phyloP scores from a whole-genome alignment of 2,797 vertebrate species.

The Poecile montanus region DNA sequence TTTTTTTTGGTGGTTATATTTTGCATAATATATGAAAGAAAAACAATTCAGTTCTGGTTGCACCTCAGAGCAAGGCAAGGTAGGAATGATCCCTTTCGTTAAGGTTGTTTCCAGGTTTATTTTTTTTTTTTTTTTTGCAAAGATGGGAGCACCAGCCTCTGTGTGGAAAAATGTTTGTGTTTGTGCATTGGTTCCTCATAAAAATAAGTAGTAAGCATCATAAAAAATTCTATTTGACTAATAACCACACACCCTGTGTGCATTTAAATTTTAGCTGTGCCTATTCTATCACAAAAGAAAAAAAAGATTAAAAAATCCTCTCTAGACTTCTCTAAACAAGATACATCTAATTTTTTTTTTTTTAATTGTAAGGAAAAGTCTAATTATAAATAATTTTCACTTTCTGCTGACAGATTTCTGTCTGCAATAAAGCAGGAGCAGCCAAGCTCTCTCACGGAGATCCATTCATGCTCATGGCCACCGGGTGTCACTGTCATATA shows the following conservation, averaged over 20 bases:
- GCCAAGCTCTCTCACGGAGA: accelerated
- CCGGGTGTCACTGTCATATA: slow-evolving; percentile 70
- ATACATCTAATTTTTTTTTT: not conserved
- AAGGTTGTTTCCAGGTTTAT: not conserved
- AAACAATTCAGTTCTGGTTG: not conserved
- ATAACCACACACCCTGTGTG: not conserved
- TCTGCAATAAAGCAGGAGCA: not conserved
- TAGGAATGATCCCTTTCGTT: not conserved
- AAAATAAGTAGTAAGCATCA: not conserved
- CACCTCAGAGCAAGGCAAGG: not conserved
- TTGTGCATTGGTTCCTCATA: not conserved
- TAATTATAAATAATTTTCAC: not conserved
- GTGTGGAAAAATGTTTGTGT: not conserved
- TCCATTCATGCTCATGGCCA: slow-evolving; percentile 17
- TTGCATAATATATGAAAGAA: not conserved
- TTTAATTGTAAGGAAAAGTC: not conserved
- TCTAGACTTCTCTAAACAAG: not conserved
- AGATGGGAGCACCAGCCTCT: not conserved
- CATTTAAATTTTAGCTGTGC: not conserved
- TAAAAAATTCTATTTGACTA: not conserved
- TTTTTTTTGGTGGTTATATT: not conserved
- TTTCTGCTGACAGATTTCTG: not conserved
- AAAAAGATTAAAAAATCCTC: not conserved
- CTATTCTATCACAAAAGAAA: not conserved
- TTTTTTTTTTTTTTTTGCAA: not conserved